These are phyloP conservation scores for Solea solea DNA, from an alignment of 2,113 vertebrate genomes.

Conservation along the genomic window DNA sequence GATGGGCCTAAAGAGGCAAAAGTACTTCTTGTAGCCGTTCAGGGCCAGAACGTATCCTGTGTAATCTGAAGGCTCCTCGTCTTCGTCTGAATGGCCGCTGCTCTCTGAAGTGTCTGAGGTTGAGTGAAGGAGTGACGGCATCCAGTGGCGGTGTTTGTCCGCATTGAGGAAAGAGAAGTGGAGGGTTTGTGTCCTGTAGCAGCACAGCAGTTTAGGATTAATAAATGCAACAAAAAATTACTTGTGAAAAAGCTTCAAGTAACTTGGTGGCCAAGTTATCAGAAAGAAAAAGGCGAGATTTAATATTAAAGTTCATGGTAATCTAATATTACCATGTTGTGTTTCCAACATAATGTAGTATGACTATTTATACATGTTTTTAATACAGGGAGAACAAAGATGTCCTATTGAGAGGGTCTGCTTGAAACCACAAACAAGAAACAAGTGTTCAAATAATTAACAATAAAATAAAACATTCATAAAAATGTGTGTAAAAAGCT, in stretches of 20 bases:
- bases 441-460: not conserved
- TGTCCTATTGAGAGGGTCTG: too few relatives aligned
- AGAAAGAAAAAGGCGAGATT: too few relatives aligned
- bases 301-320: too few relatives aligned
- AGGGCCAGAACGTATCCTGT: constrained; percentile 90
- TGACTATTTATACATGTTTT: not conserved
- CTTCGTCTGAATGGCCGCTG: constrained; percentile 61
- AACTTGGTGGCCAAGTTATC: too few relatives aligned
- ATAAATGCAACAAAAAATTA: not conserved
- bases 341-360: too few relatives aligned
- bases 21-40: constrained; percentile 97
- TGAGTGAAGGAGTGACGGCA: constrained; percentile 86
- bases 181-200: constrained; percentile 86
- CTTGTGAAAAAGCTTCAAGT: too few relatives aligned
- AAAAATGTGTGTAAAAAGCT: not conserved
- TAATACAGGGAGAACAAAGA: too few relatives aligned
- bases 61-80: constrained; percentile 88
- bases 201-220: not conserved
- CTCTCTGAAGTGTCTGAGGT: constrained; percentile 79
- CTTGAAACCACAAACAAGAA: too few relatives aligned
- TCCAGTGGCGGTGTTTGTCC: constrained; percentile 91
- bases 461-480: not conserved
- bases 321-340: too few relatives aligned
- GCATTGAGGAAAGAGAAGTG: constrained; percentile 97
- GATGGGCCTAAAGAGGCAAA: constrained; percentile 91